Conservation (phyloP, 2,888 invertebrate species). For the Mythimna impura region DNA sequence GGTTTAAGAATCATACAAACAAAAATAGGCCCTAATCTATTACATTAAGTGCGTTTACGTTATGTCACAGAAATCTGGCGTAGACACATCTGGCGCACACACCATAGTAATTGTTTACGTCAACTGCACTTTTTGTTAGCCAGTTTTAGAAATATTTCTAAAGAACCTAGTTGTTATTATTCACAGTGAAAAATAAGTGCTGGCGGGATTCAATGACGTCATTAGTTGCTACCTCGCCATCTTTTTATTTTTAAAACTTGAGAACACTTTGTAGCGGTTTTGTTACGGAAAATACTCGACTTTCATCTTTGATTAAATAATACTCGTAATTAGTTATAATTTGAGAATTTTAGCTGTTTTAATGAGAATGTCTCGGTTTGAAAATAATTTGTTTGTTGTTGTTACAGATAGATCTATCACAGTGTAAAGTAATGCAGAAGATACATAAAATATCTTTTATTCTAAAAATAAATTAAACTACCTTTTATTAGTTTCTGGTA, state of each 20-base stretch:
- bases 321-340: constrained; percentile 24
- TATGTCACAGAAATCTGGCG: too few relatives aligned
- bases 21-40: too few relatives aligned
- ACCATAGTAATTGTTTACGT: too few relatives aligned
- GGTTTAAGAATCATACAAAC: too few relatives aligned
- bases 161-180: constrained; percentile 21
- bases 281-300: constrained; percentile 34
- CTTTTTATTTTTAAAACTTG: constrained; percentile 47
- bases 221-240: constrained; percentile 45
- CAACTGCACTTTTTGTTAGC: not conserved
- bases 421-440: too few relatives aligned
- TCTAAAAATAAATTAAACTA: too few relatives aligned
- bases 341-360: not conserved
- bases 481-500: too few relatives aligned
- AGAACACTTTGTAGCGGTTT: constrained; percentile 41
- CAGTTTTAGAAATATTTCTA: not conserved
- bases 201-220: constrained; percentile 54
- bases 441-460: too few relatives aligned
- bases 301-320: constrained; percentile 26
- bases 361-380: not conserved
- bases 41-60: too few relatives aligned
- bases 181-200: constrained; percentile 33
- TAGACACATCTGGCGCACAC: too few relatives aligned
- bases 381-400: not conserved
- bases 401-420: not conserved